Base-by-base conservation (phyloP, 2,888 invertebrate genomes). In the Gymnocheta viridis region DNA sequence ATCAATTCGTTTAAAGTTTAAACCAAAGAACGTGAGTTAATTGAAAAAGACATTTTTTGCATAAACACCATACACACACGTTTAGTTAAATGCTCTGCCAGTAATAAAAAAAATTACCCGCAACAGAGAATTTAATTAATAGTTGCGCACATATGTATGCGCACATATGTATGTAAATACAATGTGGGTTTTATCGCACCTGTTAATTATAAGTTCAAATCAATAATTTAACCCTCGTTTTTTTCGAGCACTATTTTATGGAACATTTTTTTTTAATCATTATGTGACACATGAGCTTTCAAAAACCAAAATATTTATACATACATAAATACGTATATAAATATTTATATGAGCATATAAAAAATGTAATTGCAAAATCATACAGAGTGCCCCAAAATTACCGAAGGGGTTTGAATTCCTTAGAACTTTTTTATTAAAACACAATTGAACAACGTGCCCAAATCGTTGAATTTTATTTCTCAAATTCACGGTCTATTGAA, bases 291-390 rank as follows among this genome's bases (percentile, higher is more conserved):
- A 66, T 56, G 56, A 35, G 66, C 17, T 49, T 4, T 38, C 9
- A 14, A 32, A 32, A 22, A 22, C 2, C 0, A n/a, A n/a, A n/a
- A n/a, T n/a, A n/a, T n/a, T n/a, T n/a, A n/a, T n/a, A n/a, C n/a
- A n/a, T n/a, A n/a, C n/a, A n/a, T n/a, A n/a, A n/a, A n/a, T n/a
- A n/a, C n/a, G n/a, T n/a, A n/a, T n/a, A n/a, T n/a, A n/a, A n/a
- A n/a, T n/a, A n/a, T n/a, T n/a, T n/a, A n/a, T n/a, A n/a, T n/a
- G n/a, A n/a, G n/a, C n/a, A n/a, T n/a, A n/a, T n/a, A n/a, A n/a
- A n/a, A n/a, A n/a, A n/a, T n/a, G n/a, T 82, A 82, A 82, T 82
- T 66, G 70, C 54, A 72, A 82, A 76, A 72, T 77, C 70, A 51
- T 51, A n/a, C n/a, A n/a, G n/a, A n/a, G n/a, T n/a, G n/a, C n/a